Evolutionary conservation across 2,113 vertebrate species (phyloP), one percentile per base, ranked within the genome.

Genomic region (Oncorhynchus nerka): DNA sequence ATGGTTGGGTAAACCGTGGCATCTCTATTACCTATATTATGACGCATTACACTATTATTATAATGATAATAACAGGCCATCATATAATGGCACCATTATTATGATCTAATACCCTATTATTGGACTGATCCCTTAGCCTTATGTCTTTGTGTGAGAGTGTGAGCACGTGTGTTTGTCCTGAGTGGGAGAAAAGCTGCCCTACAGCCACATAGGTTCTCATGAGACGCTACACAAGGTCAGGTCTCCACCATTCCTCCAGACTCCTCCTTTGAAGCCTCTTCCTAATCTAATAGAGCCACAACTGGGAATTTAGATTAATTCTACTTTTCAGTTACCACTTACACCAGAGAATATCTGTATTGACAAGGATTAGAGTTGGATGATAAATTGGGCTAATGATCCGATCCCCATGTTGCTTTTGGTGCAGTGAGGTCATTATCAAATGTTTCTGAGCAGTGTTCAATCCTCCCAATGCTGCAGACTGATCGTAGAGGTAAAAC

Each of bases 161-260:
- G 8, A 45, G 39, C 24, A 4, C 20, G 30, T 34, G 28, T 34
- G 66, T 68, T n/a, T 16, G 66, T 68, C 12, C 51, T 19, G 4
- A 55, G 1, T 19, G 51, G 13, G 8, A 45, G 39, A 45, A 45
- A 45, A 45, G 9, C 39, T 45, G 8, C 39, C 39, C 39, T 45
- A 45, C 39, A 45, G 39, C 39, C 39, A 45, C 39, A 45, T 22
- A 39, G 34, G 59, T 74, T 65, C 72, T 32, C 72, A 65, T n/a
- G 72, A 74, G 72, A 65, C 59, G 61, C 48, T 59, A 65, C 39
- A 48, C 72, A 66, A 74, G 45, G 72, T 74, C 72, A 26, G 51
- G 16, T 49, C 72, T 22, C 59, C 22, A 62, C 72, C 62, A 28
- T 32, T 65, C 13, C 57, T 26, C 12, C 9, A 1, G 59, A 30